phyloP scores from a whole-genome alignment of 2,888 invertebrate genomes.

The Thecophora atra region DNA sequence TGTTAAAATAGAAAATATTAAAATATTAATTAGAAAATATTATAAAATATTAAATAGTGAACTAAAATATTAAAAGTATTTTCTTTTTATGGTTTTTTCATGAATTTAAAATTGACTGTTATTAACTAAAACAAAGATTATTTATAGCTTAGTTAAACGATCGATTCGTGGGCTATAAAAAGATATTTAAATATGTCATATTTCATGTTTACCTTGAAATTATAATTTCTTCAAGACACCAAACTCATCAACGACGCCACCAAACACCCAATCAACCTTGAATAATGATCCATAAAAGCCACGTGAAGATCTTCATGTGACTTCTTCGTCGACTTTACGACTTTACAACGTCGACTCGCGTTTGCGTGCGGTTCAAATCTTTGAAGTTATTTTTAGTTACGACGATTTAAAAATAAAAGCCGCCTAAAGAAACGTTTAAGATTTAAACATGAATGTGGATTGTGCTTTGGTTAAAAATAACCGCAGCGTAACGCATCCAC shows the following conservation, averaged over 20 bases:
- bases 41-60: too few species aligned
- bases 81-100: too few species aligned
- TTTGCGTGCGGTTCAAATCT: conserved; percentile 12
- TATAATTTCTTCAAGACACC: not conserved
- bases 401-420: conserved; percentile 26
- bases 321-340: conserved; percentile 6
- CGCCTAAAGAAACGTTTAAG: conserved; percentile 22
- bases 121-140: too few species aligned
- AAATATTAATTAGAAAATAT: too few species aligned
- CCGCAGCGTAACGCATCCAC: not conserved
- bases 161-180: not conserved
- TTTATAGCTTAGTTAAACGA: not conserved
- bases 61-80: too few species aligned
- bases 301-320: not conserved
- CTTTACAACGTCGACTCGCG: not conserved
- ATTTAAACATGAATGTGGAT: not conserved
- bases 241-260: not conserved
- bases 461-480: conserved; percentile 22
- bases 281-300: conserved; percentile 7
- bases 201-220: not conserved
- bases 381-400: conserved; percentile 32
- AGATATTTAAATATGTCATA: not conserved
- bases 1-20: too few species aligned
- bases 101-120: too few species aligned
- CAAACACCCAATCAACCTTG: not conserved